Base-by-base conservation (phyloP, 2,888 invertebrate genomes). In the Drosophila sordidula region DNA sequence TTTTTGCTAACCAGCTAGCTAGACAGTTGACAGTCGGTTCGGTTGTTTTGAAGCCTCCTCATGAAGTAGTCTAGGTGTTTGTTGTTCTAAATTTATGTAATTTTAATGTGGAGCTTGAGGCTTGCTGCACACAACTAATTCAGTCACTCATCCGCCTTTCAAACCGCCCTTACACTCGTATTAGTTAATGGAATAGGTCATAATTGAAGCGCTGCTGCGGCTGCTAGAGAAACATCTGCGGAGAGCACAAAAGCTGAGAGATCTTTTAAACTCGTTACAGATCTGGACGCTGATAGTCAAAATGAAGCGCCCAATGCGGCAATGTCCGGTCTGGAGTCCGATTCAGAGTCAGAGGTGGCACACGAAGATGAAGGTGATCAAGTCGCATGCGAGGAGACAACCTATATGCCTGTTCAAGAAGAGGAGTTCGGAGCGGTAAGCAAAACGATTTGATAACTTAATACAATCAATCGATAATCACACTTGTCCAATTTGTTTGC, bases 271-370 rank as follows among this genome's bases (percentile, higher is more conserved):
- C 29, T 62, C 54, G 12, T 81, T 85, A 25, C 72, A 96, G 95
- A 95, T 93, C 93, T 96, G 90, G 95, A 95, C 92, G 95, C 95
- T 84, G 94, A 95, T 85, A 95, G 94, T 90, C 95, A 95, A 87
- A 95, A 95, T 66, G 95, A 95, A 62, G 92, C 90, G 26, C 87
- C 90, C 25, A 94, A 95, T 91, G 94, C 94, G 64, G 71, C 75
- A 38, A 90, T 92, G 80, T 92, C 92, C 12, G 92, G 92, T 5
- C 69, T 87, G 47, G 92, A 92, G 12, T 93, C 94, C 8, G 95
- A 95, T 72, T 93, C 94, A 11, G 95, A 95, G 61, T 95, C 95
- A 4, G 95, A 95, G 18, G 18, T 38, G 34, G 58, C 73, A 29
- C 78, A 42, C 5, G 75, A 78, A n/a, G 75, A 75, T 14, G 75